Evolutionary conservation across 2,113 vertebrate genomes (phyloP).

Genomic region (Barnardius zonarius): DNA sequence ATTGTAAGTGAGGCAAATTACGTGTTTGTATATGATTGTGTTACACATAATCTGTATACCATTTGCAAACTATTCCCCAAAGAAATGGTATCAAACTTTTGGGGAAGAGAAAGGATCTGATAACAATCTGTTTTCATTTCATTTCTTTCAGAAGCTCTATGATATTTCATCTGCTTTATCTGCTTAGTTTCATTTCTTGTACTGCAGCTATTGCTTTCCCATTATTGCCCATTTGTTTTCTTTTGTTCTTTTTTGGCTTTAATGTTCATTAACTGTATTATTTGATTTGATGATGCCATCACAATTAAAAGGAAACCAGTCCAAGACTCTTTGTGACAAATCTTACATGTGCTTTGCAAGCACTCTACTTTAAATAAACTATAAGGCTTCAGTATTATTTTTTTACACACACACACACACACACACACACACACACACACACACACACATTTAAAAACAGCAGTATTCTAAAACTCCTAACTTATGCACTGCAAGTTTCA

Average conservation of each 20-base stretch:
- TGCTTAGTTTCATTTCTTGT: slow-evolving; percentile 40
- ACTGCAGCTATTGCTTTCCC: slow-evolving; percentile 10
- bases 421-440: not conserved
- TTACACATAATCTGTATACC: slow-evolving; percentile 71
- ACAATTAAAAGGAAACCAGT: slow-evolving; percentile 23
- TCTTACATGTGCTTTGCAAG: not conserved
- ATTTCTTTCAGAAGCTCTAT: slow-evolving; percentile 68
- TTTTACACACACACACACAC: not conserved
- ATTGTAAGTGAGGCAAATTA: slow-evolving; percentile 75
- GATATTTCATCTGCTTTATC: slow-evolving; percentile 51
- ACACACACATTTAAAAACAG: not conserved
- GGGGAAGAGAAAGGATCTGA: slow-evolving; percentile 63
- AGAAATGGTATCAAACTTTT: slow-evolving; percentile 76
- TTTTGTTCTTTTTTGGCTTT: slow-evolving; percentile 57
- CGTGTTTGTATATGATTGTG: slow-evolving; percentile 70
- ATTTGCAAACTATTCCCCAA: slow-evolving; percentile 76
- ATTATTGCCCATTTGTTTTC: not conserved
- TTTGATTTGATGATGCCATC: slow-evolving; percentile 42
- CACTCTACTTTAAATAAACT: not conserved
- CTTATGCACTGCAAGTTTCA: slow-evolving; percentile 27
- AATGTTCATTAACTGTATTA: slow-evolving; percentile 34
- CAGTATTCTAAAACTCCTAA: not conserved
- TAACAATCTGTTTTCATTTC: slow-evolving; percentile 74
- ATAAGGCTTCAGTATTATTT: not conserved
- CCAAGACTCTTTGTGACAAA: not conserved